Base-by-base conservation (phyloP, 2,888 invertebrate species). In the Orgyia antiqua region DNA sequence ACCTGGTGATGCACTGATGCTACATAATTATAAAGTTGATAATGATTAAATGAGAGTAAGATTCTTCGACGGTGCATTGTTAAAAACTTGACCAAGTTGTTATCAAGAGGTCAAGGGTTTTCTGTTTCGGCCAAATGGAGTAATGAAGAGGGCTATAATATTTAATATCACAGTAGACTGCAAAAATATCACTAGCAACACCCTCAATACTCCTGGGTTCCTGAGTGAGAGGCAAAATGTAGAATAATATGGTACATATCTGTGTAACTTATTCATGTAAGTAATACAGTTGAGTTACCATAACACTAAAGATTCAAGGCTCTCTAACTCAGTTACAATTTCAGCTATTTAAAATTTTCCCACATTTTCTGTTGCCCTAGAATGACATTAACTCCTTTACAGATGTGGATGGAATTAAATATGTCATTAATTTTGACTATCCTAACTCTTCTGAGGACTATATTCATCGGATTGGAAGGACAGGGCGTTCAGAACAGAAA, bases 401-500 rank as follows among this genome's bases (percentile, higher is more conserved):
- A 97, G 97, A 97, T 91, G 97, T 97, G 68, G 96, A 96, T 75
- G 97, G 97, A 70, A 96, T 98, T 65, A 96, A 96, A 87, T 96
- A 93, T 87, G 97, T 98, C 50, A 95, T 97, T 73, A 98, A 97
- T 88, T 97, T 93, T 88, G 97, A 97, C 87, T 98, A 96, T 82
- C 97, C 97, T 33, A 94, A 94, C 77, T 96, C 95, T 38, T 95
- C 96, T 32, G 97, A 98, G 77, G 97, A 97, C 82, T 97, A 97
- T 75, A 95, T 97, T 62, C 97, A 97, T 82, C 92, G 97, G 44
- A 98, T 97, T 76, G 97, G 97, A 36, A 92, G 97, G 60, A 97
- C 97, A 23, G 97, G 96, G 30, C 90, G 97, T 30, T 93, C 93
- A 24, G 91, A 94, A 70, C 90, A 93, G 53, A 94, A 93, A 54